Base-by-base conservation (phyloP, 1,140 invertebrate species). In the Trichogramma pretiosum region DNA sequence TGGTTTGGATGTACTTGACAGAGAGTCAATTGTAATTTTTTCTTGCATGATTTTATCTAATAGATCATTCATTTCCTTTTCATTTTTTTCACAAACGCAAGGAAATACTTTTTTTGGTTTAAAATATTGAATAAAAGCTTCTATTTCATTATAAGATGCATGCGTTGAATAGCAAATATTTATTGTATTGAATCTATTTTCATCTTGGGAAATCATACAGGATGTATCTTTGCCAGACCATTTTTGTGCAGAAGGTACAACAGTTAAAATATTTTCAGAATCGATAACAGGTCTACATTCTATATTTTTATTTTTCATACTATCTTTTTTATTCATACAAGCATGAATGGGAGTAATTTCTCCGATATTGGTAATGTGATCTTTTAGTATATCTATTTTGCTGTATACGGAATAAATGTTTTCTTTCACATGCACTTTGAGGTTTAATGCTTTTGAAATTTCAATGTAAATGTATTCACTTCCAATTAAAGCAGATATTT, bases 141-240 rank as follows among this genome's bases (percentile, higher is more conserved):
- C 60, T 2, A 80, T 56, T 65, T 82, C 79, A 19, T 68, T 54
- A 36, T 73, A 72, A 30, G 81, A 83, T 18, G 77, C 75, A 57
- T 85, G 82, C 11, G 70, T 78, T 2, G 81, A 74, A 53, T 79
- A 83, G 57, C 81, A 84, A 5, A 81, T 71, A 48, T 74, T 70
- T 26, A 66, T 59, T 4, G 50, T 59, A 24, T 58, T 64, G 14
- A 61, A 35, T 34, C n/a, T 54, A n/a, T 2, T 10, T 1, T 43
- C 17, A 42, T 66, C 57, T 45, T 53, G 58, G 23, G 57, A 46
- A n/a, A 62, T 62, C 50, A 75, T 57, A 28, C 42, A 61, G 24
- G 36, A 56, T 5, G 48, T 49, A 30, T 61, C 51, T 46, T 64
- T 70, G 24, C 65, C 58, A 8, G 46, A 57, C 79, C 79, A 82